Conservation (phyloP, 2,888 invertebrate genomes). For the Lycocerus yunnanus region DNA sequence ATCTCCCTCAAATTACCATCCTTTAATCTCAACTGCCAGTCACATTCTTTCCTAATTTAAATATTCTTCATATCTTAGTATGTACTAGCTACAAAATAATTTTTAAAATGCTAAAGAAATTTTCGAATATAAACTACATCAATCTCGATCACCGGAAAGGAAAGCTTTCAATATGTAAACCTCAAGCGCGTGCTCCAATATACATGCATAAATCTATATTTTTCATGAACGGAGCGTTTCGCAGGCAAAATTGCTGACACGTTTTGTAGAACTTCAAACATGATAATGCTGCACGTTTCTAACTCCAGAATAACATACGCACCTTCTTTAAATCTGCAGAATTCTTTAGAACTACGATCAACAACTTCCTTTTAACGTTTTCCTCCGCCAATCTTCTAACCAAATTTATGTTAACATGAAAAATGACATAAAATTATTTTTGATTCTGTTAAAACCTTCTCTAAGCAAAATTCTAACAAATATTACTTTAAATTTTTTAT, state of each 20-base stretch:
- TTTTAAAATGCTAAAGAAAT: constrained; percentile 19
- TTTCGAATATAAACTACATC: constrained; percentile 10
- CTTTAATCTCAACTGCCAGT: constrained; percentile 45
- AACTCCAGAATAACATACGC: constrained; percentile 29
- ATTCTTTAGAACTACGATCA: constrained; percentile 18
- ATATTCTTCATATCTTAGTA: constrained; percentile 20
- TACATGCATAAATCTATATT: constrained; percentile 36
- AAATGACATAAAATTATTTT: constrained; percentile 12
- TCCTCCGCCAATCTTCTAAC: constrained; percentile 5
- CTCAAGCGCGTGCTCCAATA: constrained; percentile 21
- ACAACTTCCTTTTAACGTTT: constrained; percentile 8
- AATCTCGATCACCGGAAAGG: constrained; percentile 19
- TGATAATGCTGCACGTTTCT: constrained; percentile 41
- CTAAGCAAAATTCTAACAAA: background rate
- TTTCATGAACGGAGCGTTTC: constrained; percentile 26
- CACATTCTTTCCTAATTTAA: constrained; percentile 40
- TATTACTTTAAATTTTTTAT: background rate
- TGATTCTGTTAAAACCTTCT: constrained; percentile 9
- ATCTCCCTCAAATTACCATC: constrained; percentile 52
- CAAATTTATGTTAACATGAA: constrained; percentile 21
- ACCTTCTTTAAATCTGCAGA: constrained; percentile 22
- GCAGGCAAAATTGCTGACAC: constrained; percentile 39
- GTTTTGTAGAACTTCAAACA: constrained; percentile 42
- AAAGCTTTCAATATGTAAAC: constrained; percentile 24
- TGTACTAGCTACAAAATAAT: constrained; percentile 18